Evolutionary conservation across 2,797 vertebrate species (phyloP).

Genomic region (Pelochelys cantorii): DNA sequence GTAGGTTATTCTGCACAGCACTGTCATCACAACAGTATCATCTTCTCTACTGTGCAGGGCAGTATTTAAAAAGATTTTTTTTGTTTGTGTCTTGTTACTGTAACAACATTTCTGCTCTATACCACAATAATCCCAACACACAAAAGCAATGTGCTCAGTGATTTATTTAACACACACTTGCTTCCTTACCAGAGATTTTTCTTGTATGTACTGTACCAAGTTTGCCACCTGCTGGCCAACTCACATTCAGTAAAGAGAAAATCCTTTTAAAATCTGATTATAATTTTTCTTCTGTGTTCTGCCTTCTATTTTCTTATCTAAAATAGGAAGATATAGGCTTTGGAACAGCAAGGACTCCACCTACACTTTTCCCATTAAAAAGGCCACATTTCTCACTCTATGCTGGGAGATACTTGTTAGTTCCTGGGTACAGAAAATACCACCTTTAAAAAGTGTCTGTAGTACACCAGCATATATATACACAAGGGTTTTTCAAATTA

Average conservation of each 20-base stretch:
- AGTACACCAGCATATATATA: neutral
- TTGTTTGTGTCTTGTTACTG: neutral
- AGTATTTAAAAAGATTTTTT: no score
- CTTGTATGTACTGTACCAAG: neutral
- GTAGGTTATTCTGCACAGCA: neutral
- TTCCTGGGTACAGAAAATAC: neutral
- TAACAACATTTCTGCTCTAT: neutral
- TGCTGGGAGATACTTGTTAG: neutral
- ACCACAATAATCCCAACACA: fast-evolving
- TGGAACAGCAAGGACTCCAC: fast-evolving
- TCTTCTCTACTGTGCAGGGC: neutral
- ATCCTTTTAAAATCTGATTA: fast-evolving
- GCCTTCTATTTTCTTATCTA: neutral
- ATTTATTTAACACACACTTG: fast-evolving
- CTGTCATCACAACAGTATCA: fast-evolving
- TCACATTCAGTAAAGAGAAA: neutral
- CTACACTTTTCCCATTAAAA: neutral
- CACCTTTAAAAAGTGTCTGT: neutral
- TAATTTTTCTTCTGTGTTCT: fast-evolving
- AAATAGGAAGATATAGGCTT: neutral
- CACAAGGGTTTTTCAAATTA: neutral
- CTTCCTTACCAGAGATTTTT: fast-evolving
- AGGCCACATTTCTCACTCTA: neutral
- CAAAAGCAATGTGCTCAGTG: fast-evolving
- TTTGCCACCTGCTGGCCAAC: constrained; percentile 57